Base-by-base conservation (phyloP, 2,888 invertebrate genomes). In the Hyposoter didymator region DNA sequence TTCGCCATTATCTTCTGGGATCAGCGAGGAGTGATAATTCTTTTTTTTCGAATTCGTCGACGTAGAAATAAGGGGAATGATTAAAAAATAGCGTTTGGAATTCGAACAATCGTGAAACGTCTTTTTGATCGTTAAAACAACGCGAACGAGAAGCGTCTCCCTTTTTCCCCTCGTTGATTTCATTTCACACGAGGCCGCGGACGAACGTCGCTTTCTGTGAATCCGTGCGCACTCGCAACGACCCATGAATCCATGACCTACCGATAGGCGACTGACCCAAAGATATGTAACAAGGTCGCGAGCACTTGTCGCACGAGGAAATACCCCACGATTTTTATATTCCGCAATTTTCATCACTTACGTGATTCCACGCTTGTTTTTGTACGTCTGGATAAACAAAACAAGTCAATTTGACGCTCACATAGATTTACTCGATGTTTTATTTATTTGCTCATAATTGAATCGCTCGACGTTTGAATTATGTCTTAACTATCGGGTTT, bases 251-350 rank as follows among this genome's bases (percentile, higher is more conserved):
- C 85, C 85, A 45, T 89, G 90, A 91, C 91, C 91, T 72, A 35
- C 49, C 73, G 92, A 92, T 92, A 92, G 89, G 84, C 89, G 49
- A 88, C 88, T 91, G 89, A 91, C 90, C 90, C 88, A 87, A 85
- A 90, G 90, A 92, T 91, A 89, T 86, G 78, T 85, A 75, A 88
- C 85, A 88, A 90, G 88, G 85, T 88, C 86, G 84, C 82, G n/a
- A 35, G 32, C 62, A 82, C 49, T 84, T 89, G 67, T 82, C 78
- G 28, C 45, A 17, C 73, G 59, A 45, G 59, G 80, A 72, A 85
- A 43, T 59, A 66, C 14, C 2, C 59, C 32, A 8, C 19, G 22
- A 32, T 69, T 45, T 45, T 28, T 45, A 22, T 28, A 59, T 59
- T 59, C 59, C 59, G 28, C 59, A 59, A 28, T 59, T 22, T 59